A percentile compares a stretch with the other conserved stretches of the same genome.
Evolutionary conservation across 1,140 invertebrate genomes (phyloP).

Genomic region (Latrodectus geometricus): DNA sequence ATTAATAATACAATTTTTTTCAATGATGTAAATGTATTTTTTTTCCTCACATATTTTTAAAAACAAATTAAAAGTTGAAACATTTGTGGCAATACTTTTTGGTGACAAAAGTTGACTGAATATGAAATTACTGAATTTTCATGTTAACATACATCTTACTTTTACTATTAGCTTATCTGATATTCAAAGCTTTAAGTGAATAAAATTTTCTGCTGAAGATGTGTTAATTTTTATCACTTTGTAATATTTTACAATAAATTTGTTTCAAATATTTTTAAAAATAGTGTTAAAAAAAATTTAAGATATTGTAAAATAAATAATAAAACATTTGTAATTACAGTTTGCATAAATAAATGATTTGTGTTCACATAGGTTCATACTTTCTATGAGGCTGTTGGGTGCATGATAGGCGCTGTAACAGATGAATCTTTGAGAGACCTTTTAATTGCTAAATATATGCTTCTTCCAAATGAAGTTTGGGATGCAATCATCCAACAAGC

Average conservation of each 20-base stretch:
- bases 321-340: neutral
- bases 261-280: neutral
- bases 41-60: too few species aligned
- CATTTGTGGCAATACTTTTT: too few species aligned
- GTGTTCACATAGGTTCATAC: conserved; percentile 86
- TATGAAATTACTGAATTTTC: too few species aligned
- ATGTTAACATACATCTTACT: too few species aligned
- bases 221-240: neutral
- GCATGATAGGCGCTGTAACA: conserved; percentile 97
- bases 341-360: neutral
- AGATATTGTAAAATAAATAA: neutral
- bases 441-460: conserved; percentile 98
- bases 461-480: conserved; percentile 98
- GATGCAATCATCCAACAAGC: conserved; percentile 98
- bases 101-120: too few species aligned
- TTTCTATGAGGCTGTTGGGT: conserved; percentile 99
- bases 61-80: too few species aligned
- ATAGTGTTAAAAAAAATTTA: neutral
- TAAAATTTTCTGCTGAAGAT: too few species aligned
- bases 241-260: neutral
- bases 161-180: too few species aligned
- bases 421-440: conserved; percentile 90
- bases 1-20: too few species aligned
- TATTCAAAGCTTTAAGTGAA: too few species aligned
- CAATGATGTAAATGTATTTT: too few species aligned